phyloP scores from a whole-genome alignment of 2,113 vertebrate species.

The Poicephalus gulielmi region DNA sequence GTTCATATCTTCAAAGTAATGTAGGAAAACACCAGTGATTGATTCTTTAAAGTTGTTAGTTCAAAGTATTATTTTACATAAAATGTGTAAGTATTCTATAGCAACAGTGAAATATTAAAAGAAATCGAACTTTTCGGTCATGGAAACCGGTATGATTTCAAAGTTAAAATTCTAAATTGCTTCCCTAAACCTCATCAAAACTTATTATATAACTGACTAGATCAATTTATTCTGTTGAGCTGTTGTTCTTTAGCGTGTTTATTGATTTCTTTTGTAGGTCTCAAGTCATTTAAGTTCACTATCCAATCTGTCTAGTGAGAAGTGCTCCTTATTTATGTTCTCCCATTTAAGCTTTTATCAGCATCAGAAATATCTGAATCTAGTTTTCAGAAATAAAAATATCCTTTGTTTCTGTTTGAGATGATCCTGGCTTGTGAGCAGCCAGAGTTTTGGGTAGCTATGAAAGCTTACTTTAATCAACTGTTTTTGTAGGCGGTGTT shows the following conservation, averaged over 20 bases:
- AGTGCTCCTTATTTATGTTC: constrained; percentile 59
- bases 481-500: background rate
- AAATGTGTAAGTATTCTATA: constrained; percentile 70
- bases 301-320: constrained; percentile 56
- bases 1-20: constrained; percentile 70
- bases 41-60: constrained; percentile 78
- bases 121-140: constrained; percentile 60
- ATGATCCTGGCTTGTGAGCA: constrained; percentile 25
- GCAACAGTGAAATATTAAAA: constrained; percentile 65
- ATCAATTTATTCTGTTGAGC: constrained; percentile 68
- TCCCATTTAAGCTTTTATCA: constrained; percentile 54
- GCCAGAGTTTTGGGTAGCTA: background rate
- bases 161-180: constrained; percentile 69
- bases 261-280: constrained; percentile 70
- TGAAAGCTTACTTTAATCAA: constrained; percentile 1
- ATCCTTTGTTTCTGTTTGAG: constrained; percentile 64
- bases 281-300: constrained; percentile 68
- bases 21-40: constrained; percentile 68
- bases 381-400: constrained; percentile 32
- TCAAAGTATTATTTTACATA: constrained; percentile 79
- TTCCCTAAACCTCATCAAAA: constrained; percentile 52
- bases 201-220: constrained; percentile 64
- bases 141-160: constrained; percentile 66
- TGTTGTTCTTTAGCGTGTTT: constrained; percentile 70
- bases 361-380: constrained; percentile 55